Evolutionary conservation across 1,140 invertebrate genomes (phyloP).

Genomic region (Antheraea mylitta): DNA sequence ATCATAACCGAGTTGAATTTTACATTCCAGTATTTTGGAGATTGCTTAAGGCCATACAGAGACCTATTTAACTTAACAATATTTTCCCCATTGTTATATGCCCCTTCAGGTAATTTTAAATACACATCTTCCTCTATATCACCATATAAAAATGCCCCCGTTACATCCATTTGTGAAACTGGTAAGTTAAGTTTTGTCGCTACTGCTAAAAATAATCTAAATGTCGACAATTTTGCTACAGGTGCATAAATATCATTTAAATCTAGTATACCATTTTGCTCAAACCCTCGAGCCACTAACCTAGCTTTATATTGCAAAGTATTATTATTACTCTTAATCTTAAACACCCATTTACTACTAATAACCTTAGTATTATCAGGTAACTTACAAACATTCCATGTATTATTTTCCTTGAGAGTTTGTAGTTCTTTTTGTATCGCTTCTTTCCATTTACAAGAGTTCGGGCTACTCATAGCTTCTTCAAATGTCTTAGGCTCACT

Average conservation of each 20-base stretch:
- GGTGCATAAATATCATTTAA: slow-evolving; percentile 39
- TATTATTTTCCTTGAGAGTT: slow-evolving; percentile 41
- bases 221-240: slow-evolving; percentile 43
- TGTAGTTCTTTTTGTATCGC: slow-evolving; percentile 41
- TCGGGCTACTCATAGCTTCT: slow-evolving; percentile 36
- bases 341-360: slow-evolving; percentile 47
- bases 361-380: slow-evolving; percentile 28
- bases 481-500: slow-evolving; percentile 27
- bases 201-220: slow-evolving; percentile 37
- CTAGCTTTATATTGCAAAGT: slow-evolving; percentile 37
- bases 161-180: slow-evolving; percentile 46
- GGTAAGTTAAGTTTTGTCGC: slow-evolving; percentile 35
- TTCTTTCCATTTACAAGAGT: slow-evolving; percentile 38
- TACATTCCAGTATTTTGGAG: slow-evolving; percentile 39
- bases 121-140: slow-evolving; percentile 35
- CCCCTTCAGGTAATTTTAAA: slow-evolving; percentile 26
- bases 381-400: slow-evolving; percentile 28
- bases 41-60: slow-evolving; percentile 41
- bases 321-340: slow-evolving; percentile 31
- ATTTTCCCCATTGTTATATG: slow-evolving; percentile 28
- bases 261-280: slow-evolving; percentile 36
- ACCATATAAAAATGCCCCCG: slow-evolving; percentile 39
- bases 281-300: slow-evolving; percentile 38
- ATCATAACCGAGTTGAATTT: slow-evolving; percentile 39
- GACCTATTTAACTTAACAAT: slow-evolving; percentile 39